Base-by-base conservation (phyloP, 2,113 vertebrate genomes). In the Anthoscopus minutus region DNA sequence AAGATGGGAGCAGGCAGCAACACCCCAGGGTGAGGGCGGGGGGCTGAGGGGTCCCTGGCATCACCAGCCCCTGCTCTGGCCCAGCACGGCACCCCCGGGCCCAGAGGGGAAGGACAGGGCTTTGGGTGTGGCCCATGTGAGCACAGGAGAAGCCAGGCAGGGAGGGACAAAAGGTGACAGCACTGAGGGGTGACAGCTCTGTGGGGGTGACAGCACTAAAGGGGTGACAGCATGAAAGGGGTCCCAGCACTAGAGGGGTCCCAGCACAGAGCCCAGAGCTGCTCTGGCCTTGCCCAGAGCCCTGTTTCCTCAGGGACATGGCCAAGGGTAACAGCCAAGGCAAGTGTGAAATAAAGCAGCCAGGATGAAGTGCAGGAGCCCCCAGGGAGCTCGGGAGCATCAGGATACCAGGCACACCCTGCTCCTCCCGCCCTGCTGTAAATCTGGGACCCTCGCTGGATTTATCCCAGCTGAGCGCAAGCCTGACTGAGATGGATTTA, bases 101-200 rank as follows among this genome's bases (percentile, higher is more conserved):
- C 9, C 60, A 11, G 12, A 19, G 25, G 16, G 27, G 4, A 22
- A 20, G 17, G 33, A 7, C 9, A 42, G 42, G 23, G 6, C 45
- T 22, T 11, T 25, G 24, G 4, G 28, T 1, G 44, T 1, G 0
- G 11, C 19, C 27, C 14, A 0, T 3, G 15, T 5, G 2, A 5
- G 62, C 30, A 9, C 8, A 17, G 56, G 15, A 53, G 45, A 12
- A 25, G 12, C 13, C 33, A 5, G 18, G n/a, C 7, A 10, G n/a
- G 8, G 58, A 11, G 2, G 53, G 37, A 25, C 7, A 11, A 37
- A 23, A 62, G 28, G 15, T 15, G 16, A 11, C 13, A 35, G 21
- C 5, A 7, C 8, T 4, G 6, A 62, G 37, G 21, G 45, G 25
- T 9, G 10, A 11, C 56, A 38, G n/a, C 3, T 54, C 2, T 7